These are phyloP conservation scores for Sorex maritimensis DNA, from an alignment of 2,797 vertebrate genomes.

Conservation along the genomic window DNA sequence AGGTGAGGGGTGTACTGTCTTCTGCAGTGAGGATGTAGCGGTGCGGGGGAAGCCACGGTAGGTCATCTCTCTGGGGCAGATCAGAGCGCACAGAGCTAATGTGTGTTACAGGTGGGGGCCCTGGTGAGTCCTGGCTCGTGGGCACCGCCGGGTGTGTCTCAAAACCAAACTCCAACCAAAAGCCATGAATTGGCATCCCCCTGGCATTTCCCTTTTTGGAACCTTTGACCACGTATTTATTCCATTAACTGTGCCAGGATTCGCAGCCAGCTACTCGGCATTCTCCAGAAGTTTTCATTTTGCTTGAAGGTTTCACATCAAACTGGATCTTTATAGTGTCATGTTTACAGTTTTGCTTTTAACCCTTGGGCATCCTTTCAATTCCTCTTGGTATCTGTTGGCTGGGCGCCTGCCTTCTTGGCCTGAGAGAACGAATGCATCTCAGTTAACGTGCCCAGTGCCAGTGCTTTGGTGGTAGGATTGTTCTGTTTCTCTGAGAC, in stretches of 20 bases:
- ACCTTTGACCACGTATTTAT: neutral
- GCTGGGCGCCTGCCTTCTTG: neutral
- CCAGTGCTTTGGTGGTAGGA: neutral
- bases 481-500: conserved; percentile 48
- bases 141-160: too few species aligned
- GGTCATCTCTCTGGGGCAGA: too few species aligned
- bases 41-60: too few species aligned
- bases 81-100: too few species aligned
- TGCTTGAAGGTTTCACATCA: neutral
- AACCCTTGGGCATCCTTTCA: conserved; percentile 25
- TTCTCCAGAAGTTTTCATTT: too few species aligned
- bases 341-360: conserved; percentile 22
- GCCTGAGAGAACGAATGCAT: conserved; percentile 14
- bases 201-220: neutral
- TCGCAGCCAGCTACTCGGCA: too few species aligned
- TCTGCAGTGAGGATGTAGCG: neutral
- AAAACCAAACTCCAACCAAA: too few species aligned
- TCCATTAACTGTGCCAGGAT: neutral
- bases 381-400: conserved; percentile 57
- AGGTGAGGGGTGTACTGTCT: neutral
- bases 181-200: too few species aligned
- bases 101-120: too few species aligned
- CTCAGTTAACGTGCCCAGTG: conserved; percentile 27
- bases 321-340: neutral
- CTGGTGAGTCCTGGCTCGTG: too few species aligned